These are phyloP conservation scores for Climacteris rufus DNA, from an alignment of 2,113 vertebrate genomes.

Conservation along the genomic window DNA sequence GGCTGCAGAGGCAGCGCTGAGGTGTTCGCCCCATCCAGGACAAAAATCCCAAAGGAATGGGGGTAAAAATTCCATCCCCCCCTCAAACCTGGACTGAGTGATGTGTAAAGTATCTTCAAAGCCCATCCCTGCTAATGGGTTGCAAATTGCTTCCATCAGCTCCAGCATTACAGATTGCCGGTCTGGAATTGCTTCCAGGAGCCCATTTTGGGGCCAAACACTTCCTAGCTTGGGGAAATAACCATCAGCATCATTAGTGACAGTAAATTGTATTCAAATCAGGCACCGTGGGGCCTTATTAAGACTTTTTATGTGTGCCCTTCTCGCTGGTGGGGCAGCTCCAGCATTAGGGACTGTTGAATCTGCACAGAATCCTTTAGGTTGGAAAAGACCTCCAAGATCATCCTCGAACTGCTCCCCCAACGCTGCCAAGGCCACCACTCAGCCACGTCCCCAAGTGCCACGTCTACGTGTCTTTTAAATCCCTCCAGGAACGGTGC, in stretches of 20 bases:
- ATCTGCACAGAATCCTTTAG: rapidly evolving
- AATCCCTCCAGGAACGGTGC: not conserved
- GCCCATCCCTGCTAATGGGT: constrained; percentile 39
- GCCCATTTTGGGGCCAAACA: constrained; percentile 47
- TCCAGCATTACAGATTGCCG: constrained; percentile 48
- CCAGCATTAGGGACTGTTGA: not conserved
- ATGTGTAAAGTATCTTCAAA: constrained; percentile 20
- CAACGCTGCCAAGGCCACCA: not conserved
- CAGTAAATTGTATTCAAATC: constrained; percentile 12
- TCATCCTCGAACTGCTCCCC: not conserved
- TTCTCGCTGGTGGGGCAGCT: not conserved
- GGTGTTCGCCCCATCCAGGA: not conserved
- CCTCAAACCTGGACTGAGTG: not conserved
- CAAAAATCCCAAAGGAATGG: not conserved
- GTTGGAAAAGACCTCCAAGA: not conserved
- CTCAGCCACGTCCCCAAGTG: not conserved
- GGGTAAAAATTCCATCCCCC: not conserved
- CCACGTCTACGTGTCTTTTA: not conserved
- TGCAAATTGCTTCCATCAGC: constrained; percentile 75
- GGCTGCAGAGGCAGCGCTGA: rapidly evolving
- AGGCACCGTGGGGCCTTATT: not conserved
- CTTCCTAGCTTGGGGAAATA: constrained; percentile 35
- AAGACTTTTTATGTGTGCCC: not conserved
- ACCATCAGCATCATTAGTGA: not conserved
- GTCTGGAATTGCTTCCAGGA: constrained; percentile 44